Evolutionary conservation across 2,888 invertebrate species (phyloP), one percentile per base, ranked within the genome.

Genomic region (Enchytraeus crypticus): DNA sequence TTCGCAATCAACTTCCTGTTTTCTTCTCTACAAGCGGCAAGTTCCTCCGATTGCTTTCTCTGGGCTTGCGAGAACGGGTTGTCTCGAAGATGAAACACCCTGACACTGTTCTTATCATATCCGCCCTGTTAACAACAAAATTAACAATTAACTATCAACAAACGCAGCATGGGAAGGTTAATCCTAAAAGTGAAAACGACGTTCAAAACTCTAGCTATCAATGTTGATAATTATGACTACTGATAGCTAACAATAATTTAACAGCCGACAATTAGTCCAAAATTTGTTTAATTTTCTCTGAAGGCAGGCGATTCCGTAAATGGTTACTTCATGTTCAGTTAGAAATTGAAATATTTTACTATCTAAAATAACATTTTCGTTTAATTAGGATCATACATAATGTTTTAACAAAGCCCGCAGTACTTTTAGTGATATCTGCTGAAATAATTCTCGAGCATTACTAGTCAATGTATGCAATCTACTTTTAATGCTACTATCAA

Each of bases 41-140:
- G 11, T 58, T 74, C 72, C 51, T 70, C 65, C 33, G 64, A 60
- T 21, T 71, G 62, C 26, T 68, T 62, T 26, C 68, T 55, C 54
- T 72, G 69, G 27, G 73, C 74, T 43, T 67, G 30, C 4, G 71
- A 68, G 18, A 65, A 67, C 26, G 77, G 77, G 62, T 77, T 77
- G 69, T 71, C 70, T 30, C 64, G 64, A 47, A 76, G 68, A 61
- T 76, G 76, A 2, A 77, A 45, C 26, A 77, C 72, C 57, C 76
- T 75, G 4, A 72, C 71, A 55, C 71, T 74, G 3, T 71, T 69
- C 23, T 75, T 76, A 64, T 77, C 75, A 69, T 72, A 77, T 55
- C 75, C 75, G 14, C 77, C 77, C 76, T 77, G 53, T n/a, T 46
- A 46, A 56, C 23, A 57, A 11, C 29, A 56, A 46, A 18, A 45